A percentile compares a stretch with the other conserved stretches of the same genome.
phyloP scores from a whole-genome alignment of 2,888 invertebrate species.

The Noctua pronuba region DNA sequence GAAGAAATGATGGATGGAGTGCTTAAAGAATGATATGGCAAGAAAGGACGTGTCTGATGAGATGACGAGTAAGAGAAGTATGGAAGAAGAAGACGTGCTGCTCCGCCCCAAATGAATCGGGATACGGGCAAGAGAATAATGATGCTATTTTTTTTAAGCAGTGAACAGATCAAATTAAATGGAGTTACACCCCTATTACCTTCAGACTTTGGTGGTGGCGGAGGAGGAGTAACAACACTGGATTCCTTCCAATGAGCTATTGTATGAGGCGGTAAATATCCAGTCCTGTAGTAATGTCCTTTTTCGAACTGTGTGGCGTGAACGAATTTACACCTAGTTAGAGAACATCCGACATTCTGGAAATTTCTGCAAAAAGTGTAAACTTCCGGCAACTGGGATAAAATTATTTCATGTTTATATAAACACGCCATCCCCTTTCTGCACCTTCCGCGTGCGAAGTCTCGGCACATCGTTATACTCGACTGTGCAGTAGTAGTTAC shows the following conservation, averaged over 20 bases:
- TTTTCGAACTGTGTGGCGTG: conserved; percentile 83
- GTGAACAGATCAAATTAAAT: not conserved
- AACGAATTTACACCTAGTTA: conserved; percentile 78
- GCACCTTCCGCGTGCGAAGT: conserved; percentile 80
- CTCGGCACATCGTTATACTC: conserved; percentile 72
- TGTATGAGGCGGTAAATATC: conserved; percentile 75
- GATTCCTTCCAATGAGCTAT: conserved; percentile 73
- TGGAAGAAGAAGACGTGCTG: too few relatives aligned
- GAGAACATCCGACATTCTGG: conserved; percentile 77
- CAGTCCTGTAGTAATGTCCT: conserved; percentile 78
- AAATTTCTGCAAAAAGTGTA: conserved; percentile 82
- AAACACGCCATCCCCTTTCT: conserved; percentile 75
- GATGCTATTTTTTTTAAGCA: too few relatives aligned
- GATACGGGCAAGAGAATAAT: too few relatives aligned
- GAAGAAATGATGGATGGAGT: too few relatives aligned
- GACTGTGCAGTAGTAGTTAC: too few relatives aligned
- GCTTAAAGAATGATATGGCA: too few relatives aligned
- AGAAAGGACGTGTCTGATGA: too few relatives aligned
- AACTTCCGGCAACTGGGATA: conserved; percentile 75
- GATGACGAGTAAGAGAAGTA: too few relatives aligned
- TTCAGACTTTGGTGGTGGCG: conserved; percentile 67
- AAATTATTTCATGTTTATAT: conserved; percentile 77
- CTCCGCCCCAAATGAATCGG: too few relatives aligned
- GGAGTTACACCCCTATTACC: conserved; percentile 56
- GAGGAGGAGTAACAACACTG: conserved; percentile 51